Conservation (phyloP, 1,140 invertebrate species). For the Lysiphlebus fabarum region DNA sequence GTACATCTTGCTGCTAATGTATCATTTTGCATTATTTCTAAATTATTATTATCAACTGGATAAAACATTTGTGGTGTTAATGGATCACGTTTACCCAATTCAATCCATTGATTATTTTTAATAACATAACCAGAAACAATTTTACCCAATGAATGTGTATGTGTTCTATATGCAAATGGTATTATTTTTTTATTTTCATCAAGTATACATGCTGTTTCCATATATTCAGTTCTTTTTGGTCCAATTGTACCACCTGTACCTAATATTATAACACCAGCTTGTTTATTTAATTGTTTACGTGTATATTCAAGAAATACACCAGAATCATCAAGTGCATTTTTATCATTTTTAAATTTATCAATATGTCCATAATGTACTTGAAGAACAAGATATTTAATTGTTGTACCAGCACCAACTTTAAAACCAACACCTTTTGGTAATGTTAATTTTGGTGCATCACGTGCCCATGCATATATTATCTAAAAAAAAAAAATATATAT, state of each 20-base stretch:
- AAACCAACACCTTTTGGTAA: constrained; percentile 84
- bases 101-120: constrained; percentile 68
- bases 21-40: constrained; percentile 68
- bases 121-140: constrained; percentile 87
- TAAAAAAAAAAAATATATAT: constrained; percentile 17
- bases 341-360: constrained; percentile 70
- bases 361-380: constrained; percentile 91
- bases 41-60: constrained; percentile 63
- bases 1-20: constrained; percentile 85
- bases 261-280: constrained; percentile 83
- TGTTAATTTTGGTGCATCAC: constrained; percentile 82
- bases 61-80: constrained; percentile 96
- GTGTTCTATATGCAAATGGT: constrained; percentile 93
- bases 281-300: constrained; percentile 65
- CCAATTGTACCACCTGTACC: constrained; percentile 78
- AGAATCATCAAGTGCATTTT: constrained; percentile 67
- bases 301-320: constrained; percentile 79
- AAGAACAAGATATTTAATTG: constrained; percentile 77
- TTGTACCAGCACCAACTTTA: constrained; percentile 69
- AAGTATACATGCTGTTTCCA: constrained; percentile 84
- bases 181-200: constrained; percentile 79
- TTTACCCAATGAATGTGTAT: constrained; percentile 86
- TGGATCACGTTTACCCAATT: constrained; percentile 89
- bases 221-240: constrained; percentile 69
- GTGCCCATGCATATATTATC: constrained; percentile 96